Base-by-base conservation (phyloP, 2,113 vertebrate genomes). In the Phalacrocorax carbo region DNA sequence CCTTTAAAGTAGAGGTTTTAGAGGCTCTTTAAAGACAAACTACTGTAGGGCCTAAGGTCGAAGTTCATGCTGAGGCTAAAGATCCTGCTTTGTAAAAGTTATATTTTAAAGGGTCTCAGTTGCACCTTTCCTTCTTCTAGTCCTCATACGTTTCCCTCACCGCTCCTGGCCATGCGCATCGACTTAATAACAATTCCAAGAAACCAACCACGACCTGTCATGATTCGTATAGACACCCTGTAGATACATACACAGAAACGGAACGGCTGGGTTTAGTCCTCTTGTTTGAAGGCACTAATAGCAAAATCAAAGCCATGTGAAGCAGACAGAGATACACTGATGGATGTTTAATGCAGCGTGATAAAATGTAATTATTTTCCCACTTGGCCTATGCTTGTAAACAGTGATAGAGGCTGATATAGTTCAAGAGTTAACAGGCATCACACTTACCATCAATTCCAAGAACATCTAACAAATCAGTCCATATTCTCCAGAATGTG, bases 401-500 rank as follows among this genome's bases (percentile, higher is more conserved):
- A 76, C 34, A 75, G 7, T 20, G 21, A 55, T 17, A 88, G 13
- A 46, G 57, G 48, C 69, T 75, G 29, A 70, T 21, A 18, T 1
- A 62, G 71, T 81, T 82, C 46, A 82, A 82, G 49, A 80, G 60
- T 82, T 64, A 86, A 78, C 18, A 62, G 51, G 57, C 52, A 83
- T 49, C 49, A 44, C 85, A 97, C 98, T 92, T 98, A 99, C 99
- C 99, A 77, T 99, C 99, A 62, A 99, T 99, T 90, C 99, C 99
- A 96, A 99, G 98, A 58, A 99, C 99, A 92, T 99, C 99, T 96
- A 99, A 97, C 64, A 99, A 96, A 93, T 99, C 99, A 0, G 98
- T 98, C 99, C 99, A 99, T 78, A 99, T 98, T 94, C 99, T 99
- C 99, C 99, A 99, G 82, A 99, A 83, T 0, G 99, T 98, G 87